Percentiles rank a stretch among this genome's conserved stretches.
phyloP scores from a whole-genome alignment of 2,888 invertebrate species.

The Acrobeloides nanus region DNA sequence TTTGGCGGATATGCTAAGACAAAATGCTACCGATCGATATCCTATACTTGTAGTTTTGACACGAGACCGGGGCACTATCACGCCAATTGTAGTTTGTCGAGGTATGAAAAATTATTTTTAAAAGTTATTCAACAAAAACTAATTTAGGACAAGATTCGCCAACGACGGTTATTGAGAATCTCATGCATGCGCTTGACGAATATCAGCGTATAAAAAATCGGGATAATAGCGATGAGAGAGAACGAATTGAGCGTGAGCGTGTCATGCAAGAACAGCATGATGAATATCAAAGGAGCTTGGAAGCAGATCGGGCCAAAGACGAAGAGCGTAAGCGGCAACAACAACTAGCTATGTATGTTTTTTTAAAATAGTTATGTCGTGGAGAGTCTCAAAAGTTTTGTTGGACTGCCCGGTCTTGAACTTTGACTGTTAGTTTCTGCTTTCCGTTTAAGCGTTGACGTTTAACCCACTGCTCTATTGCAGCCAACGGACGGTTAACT shows the following conservation, averaged over 20 bases:
- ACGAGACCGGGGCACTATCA: conserved; percentile 26
- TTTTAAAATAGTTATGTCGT: conserved; percentile 1
- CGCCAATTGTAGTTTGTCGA: conserved; percentile 18
- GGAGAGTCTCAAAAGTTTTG: too few relatives aligned
- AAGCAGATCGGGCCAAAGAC: conserved; percentile 34
- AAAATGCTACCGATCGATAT: conserved; percentile 22
- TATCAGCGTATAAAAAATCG: conserved; percentile 22
- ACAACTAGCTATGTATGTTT: conserved; percentile 14
- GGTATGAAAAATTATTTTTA: too few relatives aligned
- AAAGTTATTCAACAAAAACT: too few relatives aligned
- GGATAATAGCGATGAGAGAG: conserved; percentile 24
- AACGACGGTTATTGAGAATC: conserved; percentile 29
- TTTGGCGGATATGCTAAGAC: conserved; percentile 12
- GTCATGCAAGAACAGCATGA: conserved; percentile 38
- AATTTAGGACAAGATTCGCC: conserved; percentile 20
- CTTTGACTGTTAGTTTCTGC: too few relatives aligned
- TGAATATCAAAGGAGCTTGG: conserved; percentile 40
- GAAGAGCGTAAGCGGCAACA: conserved; percentile 29
- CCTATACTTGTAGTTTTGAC: conserved; percentile 38
- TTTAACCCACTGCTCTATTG: too few relatives aligned
- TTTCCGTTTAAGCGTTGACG: too few relatives aligned
- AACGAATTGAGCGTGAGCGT: conserved; percentile 37
- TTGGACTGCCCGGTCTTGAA: too few relatives aligned
- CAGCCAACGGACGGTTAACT: too few relatives aligned
- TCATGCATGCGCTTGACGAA: conserved; percentile 35